phyloP scores from a whole-genome alignment of 2,888 invertebrate genomes.

The Hyles lineata region DNA sequence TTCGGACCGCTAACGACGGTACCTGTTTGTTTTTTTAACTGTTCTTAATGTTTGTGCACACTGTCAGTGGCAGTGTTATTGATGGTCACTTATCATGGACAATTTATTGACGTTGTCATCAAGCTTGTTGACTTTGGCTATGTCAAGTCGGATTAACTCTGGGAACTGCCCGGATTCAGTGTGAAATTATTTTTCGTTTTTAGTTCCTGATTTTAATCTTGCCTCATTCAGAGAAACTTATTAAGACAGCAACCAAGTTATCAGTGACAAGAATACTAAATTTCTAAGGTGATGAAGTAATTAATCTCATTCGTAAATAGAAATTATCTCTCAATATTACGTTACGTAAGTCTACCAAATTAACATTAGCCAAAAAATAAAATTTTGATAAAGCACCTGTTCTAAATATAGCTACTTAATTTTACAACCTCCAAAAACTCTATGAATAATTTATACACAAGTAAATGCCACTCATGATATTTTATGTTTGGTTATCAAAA shows the following conservation, averaged over 20 bases:
- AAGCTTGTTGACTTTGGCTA: slow-evolving; percentile 51
- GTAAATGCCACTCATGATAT: not conserved
- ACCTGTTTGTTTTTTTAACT: slow-evolving; percentile 73
- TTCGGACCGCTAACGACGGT: slow-evolving; percentile 78
- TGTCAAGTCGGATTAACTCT: not conserved
- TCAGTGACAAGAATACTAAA: too few species aligned
- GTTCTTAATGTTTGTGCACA: slow-evolving; percentile 54
- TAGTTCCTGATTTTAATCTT: not conserved
- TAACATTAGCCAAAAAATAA: not conserved
- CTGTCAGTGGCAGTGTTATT: slow-evolving; percentile 67
- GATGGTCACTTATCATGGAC: slow-evolving; percentile 77
- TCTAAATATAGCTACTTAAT: not conserved
- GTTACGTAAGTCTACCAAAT: not conserved
- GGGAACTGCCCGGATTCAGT: not conserved
- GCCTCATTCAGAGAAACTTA: too few species aligned
- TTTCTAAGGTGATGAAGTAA: too few species aligned
- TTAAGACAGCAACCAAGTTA: too few species aligned
- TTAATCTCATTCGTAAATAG: too few species aligned
- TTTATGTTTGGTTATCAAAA: not conserved
- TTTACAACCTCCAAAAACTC: slow-evolving; percentile 2
- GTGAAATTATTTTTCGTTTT: not conserved
- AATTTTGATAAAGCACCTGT: not conserved
- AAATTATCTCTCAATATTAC: too few species aligned
- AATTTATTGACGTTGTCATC: slow-evolving; percentile 60
- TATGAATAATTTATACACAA: not conserved